Base-by-base conservation (phyloP, 2,797 vertebrate species). In the Threskiornis aethiopicus region DNA sequence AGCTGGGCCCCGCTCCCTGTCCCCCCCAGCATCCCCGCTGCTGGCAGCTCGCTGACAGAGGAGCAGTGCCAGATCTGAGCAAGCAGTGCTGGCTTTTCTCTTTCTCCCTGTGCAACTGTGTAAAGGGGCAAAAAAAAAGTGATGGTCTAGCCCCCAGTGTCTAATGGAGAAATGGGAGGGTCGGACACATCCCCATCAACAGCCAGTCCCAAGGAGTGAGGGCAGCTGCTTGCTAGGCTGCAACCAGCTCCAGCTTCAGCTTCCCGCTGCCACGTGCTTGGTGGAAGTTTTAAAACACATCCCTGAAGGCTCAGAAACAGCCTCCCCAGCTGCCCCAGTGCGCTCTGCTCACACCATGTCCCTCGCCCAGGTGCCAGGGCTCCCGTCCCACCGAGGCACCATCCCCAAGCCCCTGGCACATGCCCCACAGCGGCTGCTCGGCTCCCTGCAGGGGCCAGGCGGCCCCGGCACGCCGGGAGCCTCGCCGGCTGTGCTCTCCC, bases 341-440 rank as follows among this genome's bases (percentile, higher is more conserved):
- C 2, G 0, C 17, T 87, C 57, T 18, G 26, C 81, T 75, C 46
- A 41, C 10, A 1, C 14, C 59, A 7, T 2, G 9, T 25, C 65
- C 24, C 61, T 9, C 3, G 7, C 16, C 31, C 0, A 0, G 8
- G 0, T 69, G 31, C 37, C 7, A 6, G 33, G 33, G 26, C 35
- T 83, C 20, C 58, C 0, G 0, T 7, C 71, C 47, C 4, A 0
- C 16, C 4, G 0, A 20, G 76, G 26, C 21, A 1, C 55, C 4
- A 1, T 16, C 28, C 39, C 49, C 0, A 0, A 51, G 33, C 21
- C 42, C 33, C 22, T n/a, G 46, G 58, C 44, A 28, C 3, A 0
- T n/a, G n/a, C 15, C 39, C 0, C 0, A 75, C 41, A 33, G 47
- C 0, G 0, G 44, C 41, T 25, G 6, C 31, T 89, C 4, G 3